Conservation (phyloP, 2,888 invertebrate species). For the Xestia c-nigrum region DNA sequence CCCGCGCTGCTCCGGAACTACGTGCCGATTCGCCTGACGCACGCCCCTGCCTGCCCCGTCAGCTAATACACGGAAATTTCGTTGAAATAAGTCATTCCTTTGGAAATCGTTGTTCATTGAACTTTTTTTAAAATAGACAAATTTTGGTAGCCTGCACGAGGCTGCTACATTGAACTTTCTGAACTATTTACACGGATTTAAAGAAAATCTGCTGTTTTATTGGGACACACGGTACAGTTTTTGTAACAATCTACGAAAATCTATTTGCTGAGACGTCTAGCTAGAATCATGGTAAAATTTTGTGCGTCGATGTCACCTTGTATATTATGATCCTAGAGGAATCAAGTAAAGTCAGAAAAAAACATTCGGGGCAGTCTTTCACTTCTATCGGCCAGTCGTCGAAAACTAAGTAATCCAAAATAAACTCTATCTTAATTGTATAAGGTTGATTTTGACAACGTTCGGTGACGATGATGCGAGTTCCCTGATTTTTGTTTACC, state of each 20-base stretch:
- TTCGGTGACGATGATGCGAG: too few species aligned
- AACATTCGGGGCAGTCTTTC: not conserved
- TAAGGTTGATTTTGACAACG: too few species aligned
- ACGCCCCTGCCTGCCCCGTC: constrained; percentile 58
- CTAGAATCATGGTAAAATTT: not conserved
- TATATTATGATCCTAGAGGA: not conserved
- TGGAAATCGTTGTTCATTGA: not conserved
- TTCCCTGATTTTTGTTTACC: too few species aligned
- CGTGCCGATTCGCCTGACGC: constrained; percentile 83
- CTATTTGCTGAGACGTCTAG: not conserved
- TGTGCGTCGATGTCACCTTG: not conserved
- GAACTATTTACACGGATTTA: not conserved
- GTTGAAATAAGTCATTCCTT: not conserved
- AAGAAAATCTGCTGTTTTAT: not conserved
- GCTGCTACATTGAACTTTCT: constrained; percentile 10
- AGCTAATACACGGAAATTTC: constrained; percentile 25
- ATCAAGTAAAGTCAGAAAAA: not conserved
- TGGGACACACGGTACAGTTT: too few species aligned
- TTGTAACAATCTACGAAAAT: not conserved
- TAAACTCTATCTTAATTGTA: too few species aligned
- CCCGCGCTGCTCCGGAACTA: constrained; percentile 80
- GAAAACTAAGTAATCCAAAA: too few species aligned
- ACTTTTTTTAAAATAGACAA: not conserved
- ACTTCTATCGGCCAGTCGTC: too few species aligned
- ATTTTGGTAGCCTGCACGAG: not conserved